Conservation (phyloP, 2,113 vertebrate species). For the Oncorhynchus keta region DNA sequence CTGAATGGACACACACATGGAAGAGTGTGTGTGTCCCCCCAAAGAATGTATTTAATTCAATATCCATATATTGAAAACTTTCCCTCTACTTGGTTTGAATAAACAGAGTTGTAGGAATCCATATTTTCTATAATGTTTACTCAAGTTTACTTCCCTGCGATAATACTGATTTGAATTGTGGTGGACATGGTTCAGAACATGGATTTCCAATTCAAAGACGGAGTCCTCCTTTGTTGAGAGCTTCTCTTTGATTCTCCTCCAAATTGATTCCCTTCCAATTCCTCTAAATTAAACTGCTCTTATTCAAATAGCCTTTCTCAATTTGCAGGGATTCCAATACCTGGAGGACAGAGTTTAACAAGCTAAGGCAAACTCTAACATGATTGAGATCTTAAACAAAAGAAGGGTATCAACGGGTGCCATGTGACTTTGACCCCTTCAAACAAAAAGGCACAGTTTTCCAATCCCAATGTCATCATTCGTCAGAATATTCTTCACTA, state of each 20-base stretch:
- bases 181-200: constrained; percentile 43
- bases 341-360: background rate
- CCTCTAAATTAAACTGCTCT: constrained; percentile 5
- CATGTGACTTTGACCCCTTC: background rate
- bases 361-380: constrained; percentile 1
- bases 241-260: constrained; percentile 46
- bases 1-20: too few relatives aligned
- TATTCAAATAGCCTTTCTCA: constrained; percentile 19
- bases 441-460: too few relatives aligned
- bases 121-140: constrained; percentile 32
- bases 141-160: constrained; percentile 24
- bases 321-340: constrained; percentile 30
- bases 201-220: constrained; percentile 44
- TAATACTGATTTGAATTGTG: constrained; percentile 36
- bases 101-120: background rate
- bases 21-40: background rate
- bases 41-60: constrained; percentile 31
- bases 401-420: background rate
- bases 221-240: constrained; percentile 40
- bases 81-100: constrained; percentile 26
- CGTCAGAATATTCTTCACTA: background rate
- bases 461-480: background rate
- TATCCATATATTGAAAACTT: constrained; percentile 39
- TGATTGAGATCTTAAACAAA: background rate
- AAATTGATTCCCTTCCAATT: constrained; percentile 49